Evolutionary conservation across 2,797 vertebrate genomes (phyloP).

Genomic region (Eidolon dupreanum): DNA sequence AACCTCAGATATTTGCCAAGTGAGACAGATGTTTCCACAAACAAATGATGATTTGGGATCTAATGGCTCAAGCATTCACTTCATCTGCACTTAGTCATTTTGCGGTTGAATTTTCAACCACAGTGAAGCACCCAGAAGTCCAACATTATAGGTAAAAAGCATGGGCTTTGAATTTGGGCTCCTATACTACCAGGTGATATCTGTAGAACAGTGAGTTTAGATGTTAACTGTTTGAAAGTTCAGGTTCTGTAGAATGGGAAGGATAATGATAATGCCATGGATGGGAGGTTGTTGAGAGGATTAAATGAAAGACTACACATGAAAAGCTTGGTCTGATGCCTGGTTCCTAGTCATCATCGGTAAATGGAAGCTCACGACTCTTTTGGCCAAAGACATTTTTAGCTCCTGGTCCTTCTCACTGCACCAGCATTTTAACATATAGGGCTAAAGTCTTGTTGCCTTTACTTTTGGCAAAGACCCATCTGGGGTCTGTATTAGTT

Average conservation of each 20-base stretch:
- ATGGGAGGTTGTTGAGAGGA: neutral
- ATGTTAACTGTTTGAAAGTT: neutral
- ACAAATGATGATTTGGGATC: conserved; percentile 61
- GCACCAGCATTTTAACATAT: conserved; percentile 35
- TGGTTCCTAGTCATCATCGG: neutral
- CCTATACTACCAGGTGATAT: neutral
- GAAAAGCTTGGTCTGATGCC: neutral
- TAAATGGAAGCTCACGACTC: neutral
- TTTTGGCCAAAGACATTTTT: conserved; percentile 44
- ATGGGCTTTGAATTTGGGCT: neutral
- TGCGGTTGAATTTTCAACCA: neutral
- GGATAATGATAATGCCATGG: neutral
- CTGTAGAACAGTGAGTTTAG: neutral
- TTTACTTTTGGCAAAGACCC: neutral
- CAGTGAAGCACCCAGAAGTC: conserved; percentile 34
- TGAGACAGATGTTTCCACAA: conserved; percentile 76
- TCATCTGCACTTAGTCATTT: conserved; percentile 70
- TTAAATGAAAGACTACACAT: neutral
- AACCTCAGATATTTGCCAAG: conserved; percentile 66
- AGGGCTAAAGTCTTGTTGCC: neutral
- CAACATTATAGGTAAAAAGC: neutral
- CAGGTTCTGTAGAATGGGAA: neutral
- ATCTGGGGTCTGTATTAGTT: neutral
- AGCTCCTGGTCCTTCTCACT: neutral
- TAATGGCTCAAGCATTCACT: conserved; percentile 64